phyloP scores from a whole-genome alignment of 1,140 invertebrate species.

The Lutraria rhynchaena region DNA sequence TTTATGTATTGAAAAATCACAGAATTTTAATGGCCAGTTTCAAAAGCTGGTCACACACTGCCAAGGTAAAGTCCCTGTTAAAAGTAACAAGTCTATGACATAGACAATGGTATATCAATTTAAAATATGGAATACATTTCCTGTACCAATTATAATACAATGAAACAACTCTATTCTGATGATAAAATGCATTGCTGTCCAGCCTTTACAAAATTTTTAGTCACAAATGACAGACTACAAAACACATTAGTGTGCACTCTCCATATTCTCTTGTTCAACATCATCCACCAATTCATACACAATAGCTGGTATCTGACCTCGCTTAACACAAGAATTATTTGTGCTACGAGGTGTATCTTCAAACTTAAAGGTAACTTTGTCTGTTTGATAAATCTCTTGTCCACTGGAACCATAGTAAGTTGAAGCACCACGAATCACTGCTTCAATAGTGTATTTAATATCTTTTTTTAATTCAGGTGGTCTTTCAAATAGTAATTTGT shows the following conservation, averaged over 20 bases:
- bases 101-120: no score
- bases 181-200: background rate
- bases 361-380: conserved; percentile 35
- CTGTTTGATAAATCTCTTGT: background rate
- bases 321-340: conserved; percentile 34
- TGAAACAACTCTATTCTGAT: background rate
- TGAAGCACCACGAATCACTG: conserved; percentile 14
- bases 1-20: no score
- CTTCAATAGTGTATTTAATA: conserved; percentile 18
- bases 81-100: no score
- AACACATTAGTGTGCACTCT: background rate
- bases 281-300: conserved; percentile 21
- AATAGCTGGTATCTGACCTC: conserved; percentile 56
- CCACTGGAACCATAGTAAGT: conserved; percentile 39
- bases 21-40: no score
- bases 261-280: background rate
- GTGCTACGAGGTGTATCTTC: background rate
- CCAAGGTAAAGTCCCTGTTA: no score
- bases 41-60: no score
- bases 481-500: conserved; percentile 37
- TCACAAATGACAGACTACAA: background rate
- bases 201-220: background rate
- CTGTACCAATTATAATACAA: background rate
- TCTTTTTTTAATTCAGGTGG: background rate
- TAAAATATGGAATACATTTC: background rate